Conservation (phyloP, 2,113 vertebrate species). For the Semnornis frantzii region DNA sequence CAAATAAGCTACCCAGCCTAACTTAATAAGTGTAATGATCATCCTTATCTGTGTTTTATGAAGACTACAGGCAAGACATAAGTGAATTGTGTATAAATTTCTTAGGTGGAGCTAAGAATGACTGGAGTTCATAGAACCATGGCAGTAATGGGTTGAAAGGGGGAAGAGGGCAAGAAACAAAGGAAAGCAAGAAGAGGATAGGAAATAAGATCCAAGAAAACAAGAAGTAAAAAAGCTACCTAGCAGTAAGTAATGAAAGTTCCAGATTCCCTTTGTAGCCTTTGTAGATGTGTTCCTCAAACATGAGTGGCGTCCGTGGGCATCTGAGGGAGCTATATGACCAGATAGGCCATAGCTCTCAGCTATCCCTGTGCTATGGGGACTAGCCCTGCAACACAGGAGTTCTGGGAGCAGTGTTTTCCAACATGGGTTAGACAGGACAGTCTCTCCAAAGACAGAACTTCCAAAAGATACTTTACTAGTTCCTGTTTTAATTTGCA, state of each 20-base stretch:
- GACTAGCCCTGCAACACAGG: not conserved
- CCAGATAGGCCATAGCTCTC: not conserved
- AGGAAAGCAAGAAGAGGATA: not conserved
- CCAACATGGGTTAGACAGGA: not conserved
- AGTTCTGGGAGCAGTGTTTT: not conserved
- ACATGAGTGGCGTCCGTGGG: not conserved
- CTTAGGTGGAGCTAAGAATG: not conserved
- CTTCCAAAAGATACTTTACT: not conserved
- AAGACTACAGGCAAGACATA: not conserved
- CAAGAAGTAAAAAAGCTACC: not conserved
- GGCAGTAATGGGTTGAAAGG: not conserved
- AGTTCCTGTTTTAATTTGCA: constrained; percentile 3
- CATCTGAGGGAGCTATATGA: not conserved
- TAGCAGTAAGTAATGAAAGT: not conserved
- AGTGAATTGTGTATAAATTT: not conserved
- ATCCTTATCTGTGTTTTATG: not conserved
- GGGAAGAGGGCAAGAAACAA: not conserved
- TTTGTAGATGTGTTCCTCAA: not conserved
- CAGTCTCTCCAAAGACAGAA: not conserved
- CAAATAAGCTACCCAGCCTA: not conserved
- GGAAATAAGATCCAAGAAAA: not conserved
- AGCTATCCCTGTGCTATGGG: not conserved
- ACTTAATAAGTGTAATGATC: accelerated
- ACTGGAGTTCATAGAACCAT: not conserved
- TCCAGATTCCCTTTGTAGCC: not conserved